Conservation (phyloP, 2,888 invertebrate species). For the Caradrina kadenii region DNA sequence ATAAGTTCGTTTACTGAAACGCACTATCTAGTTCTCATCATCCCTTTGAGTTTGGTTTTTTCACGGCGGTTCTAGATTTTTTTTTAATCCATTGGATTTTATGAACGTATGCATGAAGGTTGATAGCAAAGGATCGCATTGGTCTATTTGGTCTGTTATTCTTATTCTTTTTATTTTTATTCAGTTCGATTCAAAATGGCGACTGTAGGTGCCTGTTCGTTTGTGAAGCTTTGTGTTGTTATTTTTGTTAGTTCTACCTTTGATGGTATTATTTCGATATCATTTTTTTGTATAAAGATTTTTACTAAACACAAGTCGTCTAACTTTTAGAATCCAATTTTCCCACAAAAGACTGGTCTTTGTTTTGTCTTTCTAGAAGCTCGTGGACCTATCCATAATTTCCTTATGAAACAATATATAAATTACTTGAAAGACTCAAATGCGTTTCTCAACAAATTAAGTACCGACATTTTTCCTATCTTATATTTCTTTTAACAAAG, state of each 20-base stretch:
- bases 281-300: not conserved
- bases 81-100: constrained; percentile 41
- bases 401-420: not conserved
- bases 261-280: constrained; percentile 3
- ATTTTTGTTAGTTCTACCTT: not conserved
- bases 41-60: constrained; percentile 23
- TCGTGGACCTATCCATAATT: not conserved
- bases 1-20: constrained; percentile 38
- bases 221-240: constrained; percentile 17
- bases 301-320: not conserved
- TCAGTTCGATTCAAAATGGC: constrained; percentile 28
- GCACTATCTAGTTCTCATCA: constrained; percentile 9
- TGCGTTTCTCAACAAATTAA: constrained; percentile 23
- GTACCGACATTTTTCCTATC: constrained; percentile 18
- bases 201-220: not conserved
- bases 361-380: not conserved
- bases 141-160: constrained; percentile 7
- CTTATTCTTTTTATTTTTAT: constrained; percentile 37
- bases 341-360: not conserved
- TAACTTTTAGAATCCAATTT: not conserved
- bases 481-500: constrained; percentile 22
- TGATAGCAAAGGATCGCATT: constrained; percentile 24
- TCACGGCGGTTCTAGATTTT: constrained; percentile 18
- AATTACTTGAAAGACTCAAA: not conserved
- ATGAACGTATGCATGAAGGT: constrained; percentile 36